Conservation (phyloP, 2,888 invertebrate species). For the Tenthredo notha region DNA sequence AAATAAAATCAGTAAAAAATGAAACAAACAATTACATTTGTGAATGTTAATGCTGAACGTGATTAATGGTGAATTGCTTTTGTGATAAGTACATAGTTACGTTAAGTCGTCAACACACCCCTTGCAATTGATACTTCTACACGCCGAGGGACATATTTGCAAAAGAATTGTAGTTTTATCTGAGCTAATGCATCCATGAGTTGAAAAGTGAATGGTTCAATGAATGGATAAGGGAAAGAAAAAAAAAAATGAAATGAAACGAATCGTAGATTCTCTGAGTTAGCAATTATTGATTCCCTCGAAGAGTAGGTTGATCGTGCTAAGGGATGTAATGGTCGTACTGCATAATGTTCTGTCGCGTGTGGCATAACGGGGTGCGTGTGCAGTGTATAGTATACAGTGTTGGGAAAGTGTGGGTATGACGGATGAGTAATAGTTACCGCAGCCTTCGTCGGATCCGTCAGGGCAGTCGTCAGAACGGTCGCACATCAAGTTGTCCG, state of each 20-base stretch:
- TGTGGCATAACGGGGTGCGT: slow-evolving; percentile 36
- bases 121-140: not conserved
- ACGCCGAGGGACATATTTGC: not conserved
- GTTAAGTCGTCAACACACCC: not conserved
- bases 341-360: slow-evolving; percentile 3
- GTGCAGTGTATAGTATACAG: not conserved
- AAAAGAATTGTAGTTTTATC: not conserved
- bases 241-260: not conserved
- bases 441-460: slow-evolving; percentile 82
- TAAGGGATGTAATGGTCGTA: not conserved
- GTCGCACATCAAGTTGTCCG: slow-evolving; percentile 81
- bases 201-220: not conserved
- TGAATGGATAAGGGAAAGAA: not conserved
- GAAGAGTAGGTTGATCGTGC: not conserved
- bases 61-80: slow-evolving; percentile 16
- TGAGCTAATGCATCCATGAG: not conserved
- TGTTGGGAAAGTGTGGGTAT: slow-evolving; percentile 53
- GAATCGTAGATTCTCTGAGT: not conserved
- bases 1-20: slow-evolving; percentile 23
- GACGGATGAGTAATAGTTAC: slow-evolving; percentile 71
- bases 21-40: not conserved
- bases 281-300: slow-evolving; percentile 12
- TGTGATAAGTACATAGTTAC: not conserved
- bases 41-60: not conserved
- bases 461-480: slow-evolving; percentile 81